Evolutionary conservation across 1,140 invertebrate genomes (phyloP).

Genomic region (Phymorhynchus buccinoides): DNA sequence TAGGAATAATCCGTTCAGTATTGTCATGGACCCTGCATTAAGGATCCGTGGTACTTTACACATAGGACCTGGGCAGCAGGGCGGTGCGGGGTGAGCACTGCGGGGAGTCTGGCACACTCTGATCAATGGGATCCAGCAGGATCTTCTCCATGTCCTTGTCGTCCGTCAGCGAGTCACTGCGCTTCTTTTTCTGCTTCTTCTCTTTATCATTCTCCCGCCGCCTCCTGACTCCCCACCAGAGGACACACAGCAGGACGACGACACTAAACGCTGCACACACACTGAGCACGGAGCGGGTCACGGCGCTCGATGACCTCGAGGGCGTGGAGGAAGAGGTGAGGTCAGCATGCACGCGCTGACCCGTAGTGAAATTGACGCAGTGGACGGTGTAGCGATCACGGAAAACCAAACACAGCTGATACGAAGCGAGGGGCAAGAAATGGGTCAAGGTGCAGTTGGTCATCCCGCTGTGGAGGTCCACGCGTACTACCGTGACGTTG

Average conservation of each 20-base stretch:
- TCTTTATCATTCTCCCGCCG: constrained; percentile 70
- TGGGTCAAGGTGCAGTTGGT: constrained; percentile 72
- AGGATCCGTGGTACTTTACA: constrained; percentile 34
- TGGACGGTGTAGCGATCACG: constrained; percentile 68
- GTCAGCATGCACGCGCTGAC: constrained; percentile 50
- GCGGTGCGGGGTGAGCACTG: constrained; percentile 66
- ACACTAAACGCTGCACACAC: constrained; percentile 53
- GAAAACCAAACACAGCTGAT: constrained; percentile 74
- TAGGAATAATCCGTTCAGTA: no score
- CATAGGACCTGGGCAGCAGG: constrained; percentile 55
- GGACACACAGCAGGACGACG: constrained; percentile 60
- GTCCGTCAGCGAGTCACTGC: constrained; percentile 49
- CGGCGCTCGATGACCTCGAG: constrained; percentile 54
- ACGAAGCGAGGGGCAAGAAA: constrained; percentile 70
- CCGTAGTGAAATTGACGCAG: constrained; percentile 67
- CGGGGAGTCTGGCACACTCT: constrained; percentile 51
- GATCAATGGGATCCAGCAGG: constrained; percentile 61
- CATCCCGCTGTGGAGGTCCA: constrained; percentile 55
- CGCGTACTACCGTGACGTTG: constrained; percentile 43
- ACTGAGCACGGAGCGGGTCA: constrained; percentile 62
- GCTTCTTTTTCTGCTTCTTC: not conserved
- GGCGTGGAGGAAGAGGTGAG: constrained; percentile 59
- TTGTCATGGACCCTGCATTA: no score
- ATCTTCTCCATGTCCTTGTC: constrained; percentile 68
- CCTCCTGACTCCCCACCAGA: constrained; percentile 57